These are phyloP conservation scores for Isurus oxyrinchus DNA, from an alignment of 2,113 vertebrate species.

Conservation along the genomic window DNA sequence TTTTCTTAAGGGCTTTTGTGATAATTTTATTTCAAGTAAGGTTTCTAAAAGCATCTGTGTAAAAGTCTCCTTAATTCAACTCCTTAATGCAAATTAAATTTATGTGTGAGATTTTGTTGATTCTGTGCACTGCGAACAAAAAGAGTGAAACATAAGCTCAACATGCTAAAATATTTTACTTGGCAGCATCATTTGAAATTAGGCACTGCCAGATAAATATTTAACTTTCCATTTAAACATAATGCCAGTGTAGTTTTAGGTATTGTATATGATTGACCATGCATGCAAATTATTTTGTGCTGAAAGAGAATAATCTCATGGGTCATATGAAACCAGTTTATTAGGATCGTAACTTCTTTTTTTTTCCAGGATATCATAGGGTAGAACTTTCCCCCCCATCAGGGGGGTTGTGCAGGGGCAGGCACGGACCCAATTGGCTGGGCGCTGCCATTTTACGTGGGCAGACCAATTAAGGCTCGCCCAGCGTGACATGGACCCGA, in stretches of 20 bases:
- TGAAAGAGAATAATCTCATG: not conserved
- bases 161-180: not conserved
- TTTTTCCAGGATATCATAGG: not conserved
- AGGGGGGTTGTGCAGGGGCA: too few species aligned
- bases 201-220: not conserved
- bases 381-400: too few species aligned
- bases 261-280: not conserved
- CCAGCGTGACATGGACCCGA: too few species aligned
- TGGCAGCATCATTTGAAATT: not conserved
- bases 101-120: not conserved
- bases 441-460: too few species aligned
- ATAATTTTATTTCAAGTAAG: not conserved
- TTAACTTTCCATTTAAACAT: not conserved
- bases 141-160: not conserved
- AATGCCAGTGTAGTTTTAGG: not conserved
- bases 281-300: not conserved
- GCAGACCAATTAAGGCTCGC: too few species aligned
- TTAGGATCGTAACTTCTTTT: not conserved
- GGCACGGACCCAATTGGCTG: too few species aligned
- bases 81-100: too few species aligned
- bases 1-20: not conserved
- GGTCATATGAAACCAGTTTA: not conserved
- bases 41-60: not conserved
- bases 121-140: not conserved
- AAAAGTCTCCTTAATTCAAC: not conserved